Evolutionary conservation across 2,797 vertebrate genomes (phyloP), one percentile per base, ranked within the genome.

Genomic region (Potorous gilbertii): DNA sequence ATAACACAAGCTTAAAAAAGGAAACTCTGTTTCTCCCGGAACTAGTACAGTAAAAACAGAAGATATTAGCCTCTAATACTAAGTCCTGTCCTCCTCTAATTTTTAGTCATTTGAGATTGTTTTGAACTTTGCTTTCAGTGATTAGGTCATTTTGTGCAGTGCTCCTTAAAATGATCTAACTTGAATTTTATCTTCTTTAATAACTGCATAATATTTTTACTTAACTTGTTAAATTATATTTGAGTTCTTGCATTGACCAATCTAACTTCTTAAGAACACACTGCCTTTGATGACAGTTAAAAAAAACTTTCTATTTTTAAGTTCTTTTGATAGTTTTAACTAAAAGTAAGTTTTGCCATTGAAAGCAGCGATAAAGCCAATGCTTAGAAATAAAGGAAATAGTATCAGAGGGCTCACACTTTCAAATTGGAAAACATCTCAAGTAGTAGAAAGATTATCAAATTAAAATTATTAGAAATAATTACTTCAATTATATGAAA

Each of bases 271-370:
- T 50, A 46, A 27, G 8, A 87, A 87, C 90, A 96, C 10, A 96
- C 0, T 62, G 28, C 94, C 50, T 54, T 90, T 89, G 40, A 29
- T 96, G 56, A 94, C 91, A 95, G n/a, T 94, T 90, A 94, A 90
- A 59, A 29, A 92, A 94, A 81, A 27, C 93, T 89, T 55, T 24
- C 74, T 94, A 89, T 89, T 95, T 92, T 55, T 95, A 90, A 62
- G 56, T 29, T 94, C 40, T 81, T 94, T 93, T 56, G 93, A 96
- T 14, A 94, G 74, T 56, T 87, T 50, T 89, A 91, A 92, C n/a
- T 18, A 97, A 56, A 96, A 93, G 11, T 94, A 90, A 29, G 54
- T 81, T 96, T 92, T 96, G 91, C 5, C 29, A 50, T 66, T 95
- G 52, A 54, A 55, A 92, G 92, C 57, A 87, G 24, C 10, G 46